A percentile compares a stretch with the other conserved stretches of the same genome.
phyloP scores from a whole-genome alignment of 2,113 vertebrate species.

The Piaya cayana region DNA sequence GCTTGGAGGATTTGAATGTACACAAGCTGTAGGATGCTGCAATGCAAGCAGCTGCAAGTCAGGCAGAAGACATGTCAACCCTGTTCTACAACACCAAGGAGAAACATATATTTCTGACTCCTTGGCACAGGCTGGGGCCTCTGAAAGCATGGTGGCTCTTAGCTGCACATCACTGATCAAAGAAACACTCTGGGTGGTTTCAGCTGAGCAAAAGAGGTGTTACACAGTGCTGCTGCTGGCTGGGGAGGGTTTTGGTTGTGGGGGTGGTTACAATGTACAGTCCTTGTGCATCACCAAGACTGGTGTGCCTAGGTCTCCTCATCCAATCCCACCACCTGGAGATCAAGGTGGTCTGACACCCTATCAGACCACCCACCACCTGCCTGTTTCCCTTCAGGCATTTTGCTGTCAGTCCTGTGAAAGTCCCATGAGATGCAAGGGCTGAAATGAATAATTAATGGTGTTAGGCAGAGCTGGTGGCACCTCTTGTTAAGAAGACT shows the following conservation, averaged over 20 bases:
- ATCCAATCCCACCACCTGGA: not conserved
- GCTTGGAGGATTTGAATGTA: not conserved
- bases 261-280: not conserved
- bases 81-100: not conserved
- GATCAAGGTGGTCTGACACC: not conserved
- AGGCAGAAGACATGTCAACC: not conserved
- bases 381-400: not conserved
- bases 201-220: not conserved
- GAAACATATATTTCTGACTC: not conserved
- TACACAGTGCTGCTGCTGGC: not conserved
- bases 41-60: not conserved
- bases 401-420: not conserved
- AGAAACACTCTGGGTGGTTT: not conserved
- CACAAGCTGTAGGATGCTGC: not conserved
- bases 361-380: accelerated
- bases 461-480: not conserved
- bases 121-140: not conserved
- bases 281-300: accelerated
- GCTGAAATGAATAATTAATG: not conserved
- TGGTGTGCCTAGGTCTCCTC: not conserved
- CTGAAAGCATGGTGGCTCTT: not conserved
- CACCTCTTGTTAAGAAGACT: not conserved
- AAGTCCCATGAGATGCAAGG: not conserved
- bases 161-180: not conserved
- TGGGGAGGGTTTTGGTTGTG: not conserved